phyloP scores from a whole-genome alignment of 2,888 invertebrate species.

The Drosophila demipolita region DNA sequence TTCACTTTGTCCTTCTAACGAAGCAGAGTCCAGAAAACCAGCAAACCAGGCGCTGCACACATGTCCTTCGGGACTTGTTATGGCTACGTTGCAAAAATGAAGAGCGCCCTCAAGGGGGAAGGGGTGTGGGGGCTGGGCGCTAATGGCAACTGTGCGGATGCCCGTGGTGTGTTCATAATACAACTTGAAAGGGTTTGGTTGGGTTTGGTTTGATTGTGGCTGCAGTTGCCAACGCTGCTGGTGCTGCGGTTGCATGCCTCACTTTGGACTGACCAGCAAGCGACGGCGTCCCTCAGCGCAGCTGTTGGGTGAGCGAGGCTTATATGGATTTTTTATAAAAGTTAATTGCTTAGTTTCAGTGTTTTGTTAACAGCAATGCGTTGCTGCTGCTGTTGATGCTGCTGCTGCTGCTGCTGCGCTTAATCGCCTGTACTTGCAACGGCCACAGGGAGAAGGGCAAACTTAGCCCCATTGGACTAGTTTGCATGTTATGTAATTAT shows the following conservation, averaged over 20 bases:
- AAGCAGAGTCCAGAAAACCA: slow-evolving; percentile 1
- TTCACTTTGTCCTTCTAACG: slow-evolving; percentile 8
- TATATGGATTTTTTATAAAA: slow-evolving; percentile 48
- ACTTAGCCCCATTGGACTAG: slow-evolving; percentile 23
- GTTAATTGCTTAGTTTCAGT: slow-evolving; percentile 56
- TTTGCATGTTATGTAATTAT: slow-evolving; percentile 30
- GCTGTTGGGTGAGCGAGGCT: slow-evolving; percentile 10
- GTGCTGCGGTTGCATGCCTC: slow-evolving; percentile 31
- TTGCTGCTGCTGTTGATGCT: slow-evolving; percentile 9
- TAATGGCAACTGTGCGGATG: neutral
- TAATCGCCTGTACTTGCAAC: slow-evolving; percentile 38
- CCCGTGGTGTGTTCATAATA: slow-evolving; percentile 25
- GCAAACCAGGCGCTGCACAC: slow-evolving; percentile 34
- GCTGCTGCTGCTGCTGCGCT: slow-evolving; percentile 24
- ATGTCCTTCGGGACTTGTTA: slow-evolving; percentile 50
- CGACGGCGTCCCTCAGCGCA: neutral
- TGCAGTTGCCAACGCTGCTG: slow-evolving; percentile 26
- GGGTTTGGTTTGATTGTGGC: slow-evolving; percentile 24
- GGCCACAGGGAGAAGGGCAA: slow-evolving; percentile 12
- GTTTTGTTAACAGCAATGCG: slow-evolving; percentile 33
- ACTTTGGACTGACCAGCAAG: slow-evolving; percentile 39
- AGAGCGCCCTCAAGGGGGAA: slow-evolving; percentile 20
- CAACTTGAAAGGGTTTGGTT: slow-evolving; percentile 48
- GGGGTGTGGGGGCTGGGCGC: slow-evolving; percentile 1
- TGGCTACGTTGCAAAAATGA: slow-evolving; percentile 51